Evolutionary conservation across 2,797 vertebrate genomes (phyloP).

Genomic region (Pseudomugil gertrudae): DNA sequence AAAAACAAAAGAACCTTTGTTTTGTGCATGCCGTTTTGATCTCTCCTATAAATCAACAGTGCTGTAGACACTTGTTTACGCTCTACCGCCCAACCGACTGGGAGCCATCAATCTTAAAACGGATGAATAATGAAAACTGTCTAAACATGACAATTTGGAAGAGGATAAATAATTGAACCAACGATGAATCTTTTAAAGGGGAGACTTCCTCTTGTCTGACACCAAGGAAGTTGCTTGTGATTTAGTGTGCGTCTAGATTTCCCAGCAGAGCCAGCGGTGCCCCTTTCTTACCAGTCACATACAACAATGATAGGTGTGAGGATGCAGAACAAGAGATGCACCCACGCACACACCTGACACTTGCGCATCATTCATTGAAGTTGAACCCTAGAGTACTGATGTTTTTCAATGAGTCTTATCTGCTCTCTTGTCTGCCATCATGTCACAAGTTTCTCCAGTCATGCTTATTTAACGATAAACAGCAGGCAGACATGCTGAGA

Average conservation of each 20-base stretch:
- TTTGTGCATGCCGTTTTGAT: conserved; percentile 64
- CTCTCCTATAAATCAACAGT: conserved; percentile 61
- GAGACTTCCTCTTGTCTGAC: conserved; percentile 74
- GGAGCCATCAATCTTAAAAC: conserved; percentile 67
- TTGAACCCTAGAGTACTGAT: conserved; percentile 23
- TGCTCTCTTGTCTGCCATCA: conserved; percentile 38
- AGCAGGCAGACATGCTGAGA: conserved; percentile 32
- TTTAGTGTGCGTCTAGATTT: conserved; percentile 54
- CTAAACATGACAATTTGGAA: conserved; percentile 78
- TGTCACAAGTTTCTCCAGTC: conserved; percentile 39
- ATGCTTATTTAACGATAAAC: conserved; percentile 53
- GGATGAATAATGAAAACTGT: conserved; percentile 77
- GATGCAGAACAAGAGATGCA: conserved; percentile 30
- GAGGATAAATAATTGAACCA: conserved; percentile 71
- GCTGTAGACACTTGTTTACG: conserved; percentile 68
- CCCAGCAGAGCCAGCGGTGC: conserved; percentile 39
- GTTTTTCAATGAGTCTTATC: conserved; percentile 49
- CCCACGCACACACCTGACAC: conserved; percentile 34
- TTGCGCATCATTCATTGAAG: conserved; percentile 39
- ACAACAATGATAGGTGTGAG: conserved; percentile 47
- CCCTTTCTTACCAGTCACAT: conserved; percentile 34
- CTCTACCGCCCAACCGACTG: conserved; percentile 39
- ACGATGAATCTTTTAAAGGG: conserved; percentile 77
- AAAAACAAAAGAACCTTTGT: conserved; percentile 66
- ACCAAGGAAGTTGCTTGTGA: conserved; percentile 64